Evolutionary conservation across 2,888 invertebrate genomes (phyloP).

Genomic region (Sicus ferrugineus): DNA sequence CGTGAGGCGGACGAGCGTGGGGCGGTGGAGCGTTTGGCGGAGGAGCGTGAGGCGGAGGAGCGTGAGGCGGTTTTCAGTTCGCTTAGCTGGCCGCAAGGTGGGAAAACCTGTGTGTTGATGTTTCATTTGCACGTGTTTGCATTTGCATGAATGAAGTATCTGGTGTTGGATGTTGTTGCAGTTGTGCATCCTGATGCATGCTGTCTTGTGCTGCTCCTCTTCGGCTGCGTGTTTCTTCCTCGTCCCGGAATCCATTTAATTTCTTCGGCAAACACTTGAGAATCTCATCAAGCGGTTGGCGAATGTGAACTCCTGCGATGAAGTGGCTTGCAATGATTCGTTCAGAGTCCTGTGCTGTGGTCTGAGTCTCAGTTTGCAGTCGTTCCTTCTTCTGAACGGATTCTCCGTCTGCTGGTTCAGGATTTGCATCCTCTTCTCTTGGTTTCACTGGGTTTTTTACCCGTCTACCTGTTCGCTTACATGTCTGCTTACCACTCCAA

Average conservation of each 20-base stretch:
- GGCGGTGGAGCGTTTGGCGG: background rate
- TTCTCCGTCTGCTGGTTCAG: background rate
- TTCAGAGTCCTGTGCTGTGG: background rate
- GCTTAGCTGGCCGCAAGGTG: background rate
- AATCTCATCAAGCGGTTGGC: constrained; percentile 28
- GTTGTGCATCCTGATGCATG: constrained; percentile 20
- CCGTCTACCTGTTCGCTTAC: background rate
- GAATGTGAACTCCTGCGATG: constrained; percentile 29
- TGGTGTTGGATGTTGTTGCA: background rate
- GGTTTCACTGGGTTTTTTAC: background rate
- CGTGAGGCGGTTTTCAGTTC: background rate
- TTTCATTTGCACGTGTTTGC: constrained; percentile 35
- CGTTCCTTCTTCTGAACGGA: background rate
- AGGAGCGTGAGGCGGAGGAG: background rate
- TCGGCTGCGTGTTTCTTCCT: constrained; percentile 1
- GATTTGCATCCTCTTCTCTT: too few relatives aligned
- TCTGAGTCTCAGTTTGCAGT: background rate
- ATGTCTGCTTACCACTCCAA: too few relatives aligned
- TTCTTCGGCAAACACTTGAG: constrained; percentile 31
- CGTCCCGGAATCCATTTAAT: constrained; percentile 28
- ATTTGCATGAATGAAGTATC: constrained; percentile 12
- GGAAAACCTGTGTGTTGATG: constrained; percentile 22
- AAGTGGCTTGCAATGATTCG: constrained; percentile 29
- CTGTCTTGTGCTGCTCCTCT: constrained; percentile 9
- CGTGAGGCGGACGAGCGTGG: background rate